Percentiles rank a stretch among this genome's conserved stretches.
These are phyloP conservation scores for Trichonephila clavata DNA, from an alignment of 1,140 invertebrate species.

Conservation along the genomic window DNA sequence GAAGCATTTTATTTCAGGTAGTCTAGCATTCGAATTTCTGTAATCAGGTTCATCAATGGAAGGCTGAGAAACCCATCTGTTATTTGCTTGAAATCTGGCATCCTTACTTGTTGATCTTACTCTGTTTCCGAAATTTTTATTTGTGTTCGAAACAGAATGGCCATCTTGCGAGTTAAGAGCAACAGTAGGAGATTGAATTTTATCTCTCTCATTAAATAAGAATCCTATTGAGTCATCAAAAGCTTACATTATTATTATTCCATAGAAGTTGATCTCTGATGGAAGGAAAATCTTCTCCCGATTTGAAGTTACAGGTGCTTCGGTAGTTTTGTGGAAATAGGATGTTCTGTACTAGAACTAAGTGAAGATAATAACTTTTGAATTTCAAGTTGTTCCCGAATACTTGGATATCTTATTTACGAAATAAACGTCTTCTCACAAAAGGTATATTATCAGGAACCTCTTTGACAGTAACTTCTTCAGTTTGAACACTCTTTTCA, in stretches of 20 bases:
- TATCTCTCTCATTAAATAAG: background rate
- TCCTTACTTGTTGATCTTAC: background rate
- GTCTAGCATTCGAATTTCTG: background rate
- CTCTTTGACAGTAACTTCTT: background rate
- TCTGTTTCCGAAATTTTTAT: constrained; percentile 2
- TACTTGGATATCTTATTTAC: constrained; percentile 65
- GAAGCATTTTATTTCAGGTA: background rate
- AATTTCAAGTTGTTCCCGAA: constrained; percentile 48
- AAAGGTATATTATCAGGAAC: constrained; percentile 24
- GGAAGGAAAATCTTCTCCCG: constrained; percentile 51
- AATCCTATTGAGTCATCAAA: background rate
- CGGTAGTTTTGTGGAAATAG: background rate
- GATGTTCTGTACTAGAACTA: background rate
- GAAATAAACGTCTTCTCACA: constrained; percentile 58
- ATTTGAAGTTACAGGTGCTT: background rate
- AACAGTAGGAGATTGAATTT: background rate
- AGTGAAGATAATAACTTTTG: background rate
- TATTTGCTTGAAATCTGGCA: background rate
- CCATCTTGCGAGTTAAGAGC: background rate
- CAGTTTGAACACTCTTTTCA: background rate
- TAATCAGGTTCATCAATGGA: background rate
- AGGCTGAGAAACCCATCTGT: background rate
- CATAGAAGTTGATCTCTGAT: constrained; percentile 21
- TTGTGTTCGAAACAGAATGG: background rate
- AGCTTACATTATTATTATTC: background rate